phyloP scores from a whole-genome alignment of 2,888 invertebrate genomes.

The Drosophila phalerata region DNA sequence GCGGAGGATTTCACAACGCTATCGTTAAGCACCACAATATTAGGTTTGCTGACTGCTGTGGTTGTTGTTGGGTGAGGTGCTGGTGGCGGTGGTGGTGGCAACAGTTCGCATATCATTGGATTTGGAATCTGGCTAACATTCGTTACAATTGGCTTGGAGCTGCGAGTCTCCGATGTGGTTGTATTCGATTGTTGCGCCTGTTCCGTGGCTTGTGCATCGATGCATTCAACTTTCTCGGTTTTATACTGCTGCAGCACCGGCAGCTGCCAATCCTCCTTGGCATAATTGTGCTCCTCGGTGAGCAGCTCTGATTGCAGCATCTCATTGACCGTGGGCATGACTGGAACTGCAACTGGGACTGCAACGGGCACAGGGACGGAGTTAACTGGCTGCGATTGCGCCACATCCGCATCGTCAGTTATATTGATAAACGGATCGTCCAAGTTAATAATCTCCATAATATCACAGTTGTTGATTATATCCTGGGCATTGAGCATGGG shows the following conservation, averaged over 20 bases:
- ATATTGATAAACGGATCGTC: slow-evolving; percentile 85
- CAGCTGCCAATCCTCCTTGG: slow-evolving; percentile 83
- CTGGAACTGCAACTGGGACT: background rate
- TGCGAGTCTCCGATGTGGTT: slow-evolving; percentile 42
- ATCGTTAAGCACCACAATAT: slow-evolving; percentile 85
- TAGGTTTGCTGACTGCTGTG: slow-evolving; percentile 70
- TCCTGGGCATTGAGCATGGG: slow-evolving; percentile 83
- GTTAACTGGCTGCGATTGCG: slow-evolving; percentile 41
- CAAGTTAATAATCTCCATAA: slow-evolving; percentile 85
- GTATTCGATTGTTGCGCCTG: background rate
- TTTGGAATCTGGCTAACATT: slow-evolving; percentile 81
- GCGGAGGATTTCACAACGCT: slow-evolving; percentile 84
- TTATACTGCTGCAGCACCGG: slow-evolving; percentile 75
- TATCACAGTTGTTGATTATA: slow-evolving; percentile 85
- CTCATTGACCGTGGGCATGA: slow-evolving; percentile 61
- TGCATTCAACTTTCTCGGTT: slow-evolving; percentile 81
- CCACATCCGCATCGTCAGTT: slow-evolving; percentile 82
- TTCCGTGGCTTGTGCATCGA: slow-evolving; percentile 12
- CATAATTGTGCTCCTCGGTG: slow-evolving; percentile 84
- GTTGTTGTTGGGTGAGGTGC: slow-evolving; percentile 33
- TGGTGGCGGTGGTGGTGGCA: slow-evolving; percentile 45
- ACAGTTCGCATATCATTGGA: slow-evolving; percentile 60
- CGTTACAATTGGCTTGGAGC: slow-evolving; percentile 80
- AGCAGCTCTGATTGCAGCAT: slow-evolving; percentile 78
- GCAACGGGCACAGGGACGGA: slow-evolving; percentile 1